Percentiles rank a stretch among this genome's conserved stretches.
phyloP scores from a whole-genome alignment of 1,140 invertebrate genomes.

The Neodiprion pinetum region DNA sequence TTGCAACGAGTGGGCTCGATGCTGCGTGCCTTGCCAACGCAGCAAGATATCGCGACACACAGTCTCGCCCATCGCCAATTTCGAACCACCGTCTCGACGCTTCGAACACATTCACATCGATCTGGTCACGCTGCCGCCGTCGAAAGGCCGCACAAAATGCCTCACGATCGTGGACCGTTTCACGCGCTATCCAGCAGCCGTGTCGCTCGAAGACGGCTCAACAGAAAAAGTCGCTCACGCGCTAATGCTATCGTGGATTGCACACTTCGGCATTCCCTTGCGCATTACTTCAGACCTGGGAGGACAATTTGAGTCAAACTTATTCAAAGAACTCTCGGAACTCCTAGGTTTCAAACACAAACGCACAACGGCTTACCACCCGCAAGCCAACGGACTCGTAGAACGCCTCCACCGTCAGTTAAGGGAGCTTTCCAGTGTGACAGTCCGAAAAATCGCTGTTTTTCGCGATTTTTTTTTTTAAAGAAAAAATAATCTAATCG shows the following conservation, averaged over 20 bases:
- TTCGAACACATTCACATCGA: constrained; percentile 39
- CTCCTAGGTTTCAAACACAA: no score
- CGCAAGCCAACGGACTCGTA: no score
- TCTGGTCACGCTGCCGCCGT: constrained; percentile 41
- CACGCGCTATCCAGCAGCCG: constrained; percentile 44
- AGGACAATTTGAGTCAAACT: constrained; percentile 46
- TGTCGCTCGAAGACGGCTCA: constrained; percentile 35
- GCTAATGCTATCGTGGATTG: constrained; percentile 42
- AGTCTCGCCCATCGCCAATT: constrained; percentile 26
- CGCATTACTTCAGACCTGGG: constrained; percentile 55
- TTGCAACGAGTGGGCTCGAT: constrained; percentile 31
- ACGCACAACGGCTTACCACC: no score
- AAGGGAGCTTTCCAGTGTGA: no score
- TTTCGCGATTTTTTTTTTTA: no score
- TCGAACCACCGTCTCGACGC: constrained; percentile 27
- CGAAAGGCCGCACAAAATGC: constrained; percentile 31
- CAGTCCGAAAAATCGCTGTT: no score
- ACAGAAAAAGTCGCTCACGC: constrained; percentile 43
- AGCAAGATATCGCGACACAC: constrained; percentile 20
- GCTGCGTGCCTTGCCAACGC: constrained; percentile 22
- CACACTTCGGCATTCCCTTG: constrained; percentile 46
- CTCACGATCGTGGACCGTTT: constrained; percentile 43
- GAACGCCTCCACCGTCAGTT: no score
- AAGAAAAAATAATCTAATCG: no score
- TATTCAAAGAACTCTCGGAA: neutral